Conservation (phyloP, 2,797 vertebrate species). For the Smutsia temminckii region DNA sequence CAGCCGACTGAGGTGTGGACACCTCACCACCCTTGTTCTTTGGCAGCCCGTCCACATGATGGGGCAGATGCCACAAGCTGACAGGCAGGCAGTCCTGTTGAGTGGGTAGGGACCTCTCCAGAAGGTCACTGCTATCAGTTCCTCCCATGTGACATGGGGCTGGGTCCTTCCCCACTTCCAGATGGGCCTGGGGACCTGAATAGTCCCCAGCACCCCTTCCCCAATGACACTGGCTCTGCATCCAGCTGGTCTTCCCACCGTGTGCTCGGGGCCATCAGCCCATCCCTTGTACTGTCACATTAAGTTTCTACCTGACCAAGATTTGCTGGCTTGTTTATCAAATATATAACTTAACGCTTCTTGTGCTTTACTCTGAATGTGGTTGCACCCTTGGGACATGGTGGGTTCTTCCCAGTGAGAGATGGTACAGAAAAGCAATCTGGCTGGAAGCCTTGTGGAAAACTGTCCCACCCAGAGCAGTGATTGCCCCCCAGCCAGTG, state of each 20-base stretch:
- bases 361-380: rapidly evolving
- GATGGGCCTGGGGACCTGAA: neutral
- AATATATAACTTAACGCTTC: rapidly evolving
- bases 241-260: neutral
- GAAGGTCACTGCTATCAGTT: neutral
- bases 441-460: neutral
- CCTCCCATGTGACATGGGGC: neutral
- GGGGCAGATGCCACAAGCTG: neutral
- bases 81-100: neutral
- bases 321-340: neutral
- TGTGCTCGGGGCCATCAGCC: neutral
- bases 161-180: neutral
- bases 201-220: neutral
- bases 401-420: too few relatives aligned
- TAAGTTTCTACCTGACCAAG: neutral
- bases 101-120: neutral
- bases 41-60: rapidly evolving
- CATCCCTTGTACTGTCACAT: rapidly evolving
- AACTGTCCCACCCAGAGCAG: neutral
- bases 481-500: neutral
- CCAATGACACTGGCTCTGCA: neutral
- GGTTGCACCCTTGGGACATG: neutral
- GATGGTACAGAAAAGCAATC: too few relatives aligned
- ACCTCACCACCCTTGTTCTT: rapidly evolving
- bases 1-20: rapidly evolving